These are phyloP conservation scores for Tuta absoluta DNA, from an alignment of 2,888 invertebrate genomes.

Conservation along the genomic window DNA sequence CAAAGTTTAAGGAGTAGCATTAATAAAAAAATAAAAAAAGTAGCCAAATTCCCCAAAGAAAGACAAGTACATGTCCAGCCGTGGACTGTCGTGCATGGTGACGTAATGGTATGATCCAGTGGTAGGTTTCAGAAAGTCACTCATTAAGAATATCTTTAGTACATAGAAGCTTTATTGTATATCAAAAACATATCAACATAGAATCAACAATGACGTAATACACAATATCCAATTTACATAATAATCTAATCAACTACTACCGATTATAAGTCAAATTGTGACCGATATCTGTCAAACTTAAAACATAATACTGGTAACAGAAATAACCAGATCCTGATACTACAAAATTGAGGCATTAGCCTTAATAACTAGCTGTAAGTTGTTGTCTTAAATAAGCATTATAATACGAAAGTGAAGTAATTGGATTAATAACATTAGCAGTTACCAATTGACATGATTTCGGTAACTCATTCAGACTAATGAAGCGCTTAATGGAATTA, in stretches of 20 bases:
- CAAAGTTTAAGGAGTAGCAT: too few species aligned
- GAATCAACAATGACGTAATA: not conserved
- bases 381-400: conserved; percentile 14
- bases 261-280: not conserved
- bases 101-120: too few species aligned
- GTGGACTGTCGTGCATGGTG: too few species aligned
- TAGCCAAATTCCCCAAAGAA: too few species aligned
- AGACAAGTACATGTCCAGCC: too few species aligned
- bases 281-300: conserved; percentile 7
- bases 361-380: conserved; percentile 17
- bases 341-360: conserved; percentile 17
- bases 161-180: too few species aligned
- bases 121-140: too few species aligned
- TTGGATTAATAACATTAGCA: conserved; percentile 12
- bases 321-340: conserved; percentile 2
- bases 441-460: conserved; percentile 12
- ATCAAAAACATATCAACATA: not conserved
- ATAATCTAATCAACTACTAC: not conserved
- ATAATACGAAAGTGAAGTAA: conserved; percentile 6
- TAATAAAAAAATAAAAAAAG: too few species aligned
- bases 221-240: not conserved
- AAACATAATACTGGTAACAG: not conserved
- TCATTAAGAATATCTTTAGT: too few species aligned
- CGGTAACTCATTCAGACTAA: conserved; percentile 3
- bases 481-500: conserved; percentile 3